These are phyloP conservation scores for Trematomus loennbergii DNA, from an alignment of 2,113 vertebrate species.

Conservation along the genomic window DNA sequence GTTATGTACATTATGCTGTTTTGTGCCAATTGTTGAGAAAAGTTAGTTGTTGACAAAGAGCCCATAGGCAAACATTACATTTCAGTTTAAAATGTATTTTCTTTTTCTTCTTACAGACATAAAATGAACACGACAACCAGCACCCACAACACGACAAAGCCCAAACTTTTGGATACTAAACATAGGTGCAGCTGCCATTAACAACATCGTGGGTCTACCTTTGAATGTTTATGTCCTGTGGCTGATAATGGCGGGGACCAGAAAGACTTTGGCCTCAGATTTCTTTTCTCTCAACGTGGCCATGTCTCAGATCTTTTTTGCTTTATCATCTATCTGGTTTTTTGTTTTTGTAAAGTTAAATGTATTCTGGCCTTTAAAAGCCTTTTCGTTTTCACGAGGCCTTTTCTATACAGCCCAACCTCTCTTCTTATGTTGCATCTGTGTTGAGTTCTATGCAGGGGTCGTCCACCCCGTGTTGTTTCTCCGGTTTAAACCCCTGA, in stretches of 20 bases:
- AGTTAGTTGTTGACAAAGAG: background rate
- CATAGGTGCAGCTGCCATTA: background rate
- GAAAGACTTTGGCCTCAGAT: constrained; percentile 23
- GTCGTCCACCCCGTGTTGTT: constrained; percentile 51
- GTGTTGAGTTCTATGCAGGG: constrained; percentile 46
- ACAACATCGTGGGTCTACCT: constrained; percentile 1
- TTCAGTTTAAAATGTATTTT: background rate
- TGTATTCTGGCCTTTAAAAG: rapidly evolving
- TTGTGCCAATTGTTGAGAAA: background rate
- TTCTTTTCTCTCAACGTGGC: constrained; percentile 47
- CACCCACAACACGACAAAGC: background rate
- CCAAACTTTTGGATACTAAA: background rate
- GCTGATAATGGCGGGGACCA: constrained; percentile 10
- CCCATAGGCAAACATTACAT: background rate
- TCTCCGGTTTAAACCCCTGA: constrained; percentile 38
- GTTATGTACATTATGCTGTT: too few species aligned
- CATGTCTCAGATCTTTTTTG: constrained; percentile 21
- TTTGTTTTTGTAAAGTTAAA: rapidly evolving
- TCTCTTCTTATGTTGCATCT: constrained; percentile 45
- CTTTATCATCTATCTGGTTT: background rate
- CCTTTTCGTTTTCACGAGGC: background rate
- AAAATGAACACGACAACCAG: background rate
- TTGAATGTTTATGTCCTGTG: constrained; percentile 13
- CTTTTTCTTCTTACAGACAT: background rate
- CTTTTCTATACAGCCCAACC: constrained; percentile 19